Evolutionary conservation across 2,797 vertebrate species (phyloP).

Genomic region (Cyprinodon diabolis): DNA sequence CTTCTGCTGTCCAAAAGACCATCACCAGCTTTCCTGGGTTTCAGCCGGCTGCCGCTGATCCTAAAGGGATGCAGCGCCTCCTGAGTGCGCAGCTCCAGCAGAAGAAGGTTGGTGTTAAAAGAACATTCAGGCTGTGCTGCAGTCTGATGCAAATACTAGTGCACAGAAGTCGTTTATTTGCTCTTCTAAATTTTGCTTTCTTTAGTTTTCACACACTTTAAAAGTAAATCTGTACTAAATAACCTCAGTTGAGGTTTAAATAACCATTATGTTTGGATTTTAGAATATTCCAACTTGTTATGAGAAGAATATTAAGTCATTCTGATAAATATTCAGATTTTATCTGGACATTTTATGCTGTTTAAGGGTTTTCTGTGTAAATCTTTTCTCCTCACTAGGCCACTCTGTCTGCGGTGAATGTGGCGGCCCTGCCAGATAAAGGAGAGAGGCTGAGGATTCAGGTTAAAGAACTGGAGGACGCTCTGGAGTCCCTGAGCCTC

Average conservation of each 20-base stretch:
- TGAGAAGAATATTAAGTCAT: too few relatives aligned
- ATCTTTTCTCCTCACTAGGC: slow-evolving; percentile 69
- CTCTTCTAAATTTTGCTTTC: neutral
- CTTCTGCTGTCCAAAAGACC: slow-evolving; percentile 67
- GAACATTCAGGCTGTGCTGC: neutral
- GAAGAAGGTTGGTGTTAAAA: slow-evolving; percentile 84
- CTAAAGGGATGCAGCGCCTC: slow-evolving; percentile 65
- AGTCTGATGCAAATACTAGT: neutral
- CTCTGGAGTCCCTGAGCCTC: slow-evolving; percentile 82
- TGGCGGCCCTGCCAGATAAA: slow-evolving; percentile 90
- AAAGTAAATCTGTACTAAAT: too few relatives aligned
- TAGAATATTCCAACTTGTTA: neutral
- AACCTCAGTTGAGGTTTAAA: too few relatives aligned
- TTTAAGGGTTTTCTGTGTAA: neutral
- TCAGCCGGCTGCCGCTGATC: slow-evolving; percentile 56
- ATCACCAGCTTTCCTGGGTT: slow-evolving; percentile 74
- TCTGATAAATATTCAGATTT: neutral
- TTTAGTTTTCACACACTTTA: too few relatives aligned
- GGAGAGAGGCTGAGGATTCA: slow-evolving; percentile 88
- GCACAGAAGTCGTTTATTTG: neutral
- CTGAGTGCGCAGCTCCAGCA: slow-evolving; percentile 86
- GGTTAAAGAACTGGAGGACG: slow-evolving; percentile 88
- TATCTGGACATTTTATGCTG: neutral
- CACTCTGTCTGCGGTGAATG: slow-evolving; percentile 86
- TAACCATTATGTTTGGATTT: neutral